Conservation (phyloP, 2,888 invertebrate genomes). For the Blera fallax region DNA sequence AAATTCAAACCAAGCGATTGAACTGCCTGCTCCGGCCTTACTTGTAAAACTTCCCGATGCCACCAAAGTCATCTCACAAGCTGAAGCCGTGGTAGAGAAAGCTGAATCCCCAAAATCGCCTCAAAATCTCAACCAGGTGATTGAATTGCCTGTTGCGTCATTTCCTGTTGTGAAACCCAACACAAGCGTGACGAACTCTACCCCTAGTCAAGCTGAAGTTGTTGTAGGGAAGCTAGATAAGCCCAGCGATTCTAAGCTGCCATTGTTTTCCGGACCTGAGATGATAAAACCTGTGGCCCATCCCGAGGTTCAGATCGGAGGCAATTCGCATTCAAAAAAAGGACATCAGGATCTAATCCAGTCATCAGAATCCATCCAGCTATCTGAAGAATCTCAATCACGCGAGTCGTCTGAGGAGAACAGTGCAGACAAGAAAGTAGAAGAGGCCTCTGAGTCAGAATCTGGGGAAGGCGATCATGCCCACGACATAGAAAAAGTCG, state of each 20-base stretch:
- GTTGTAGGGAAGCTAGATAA: neutral
- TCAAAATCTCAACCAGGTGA: neutral
- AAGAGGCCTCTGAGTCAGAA: neutral
- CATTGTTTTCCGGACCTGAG: neutral
- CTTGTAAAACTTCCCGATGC: neutral
- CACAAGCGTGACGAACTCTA: neutral
- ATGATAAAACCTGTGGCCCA: neutral
- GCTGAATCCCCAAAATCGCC: neutral
- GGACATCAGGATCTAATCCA: neutral
- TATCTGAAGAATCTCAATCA: neutral
- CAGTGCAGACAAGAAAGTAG: neutral
- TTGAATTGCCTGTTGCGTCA: neutral
- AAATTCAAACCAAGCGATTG: slow-evolving; percentile 1
- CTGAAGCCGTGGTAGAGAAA: neutral
- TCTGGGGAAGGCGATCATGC: neutral
- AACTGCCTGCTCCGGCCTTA: neutral
- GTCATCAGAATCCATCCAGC: neutral
- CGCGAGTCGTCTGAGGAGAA: neutral
- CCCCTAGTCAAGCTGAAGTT: neutral
- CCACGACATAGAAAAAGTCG: neutral
- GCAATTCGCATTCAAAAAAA: neutral
- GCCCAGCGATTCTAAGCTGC: neutral
- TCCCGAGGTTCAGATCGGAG: neutral
- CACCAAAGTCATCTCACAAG: neutral
- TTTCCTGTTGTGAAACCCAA: neutral